Evolutionary conservation across 92 coral and sea anemone genomes (phyloP), one percentile per base, ranked within the genome.

Genomic region (Phenganax subtilis): DNA sequence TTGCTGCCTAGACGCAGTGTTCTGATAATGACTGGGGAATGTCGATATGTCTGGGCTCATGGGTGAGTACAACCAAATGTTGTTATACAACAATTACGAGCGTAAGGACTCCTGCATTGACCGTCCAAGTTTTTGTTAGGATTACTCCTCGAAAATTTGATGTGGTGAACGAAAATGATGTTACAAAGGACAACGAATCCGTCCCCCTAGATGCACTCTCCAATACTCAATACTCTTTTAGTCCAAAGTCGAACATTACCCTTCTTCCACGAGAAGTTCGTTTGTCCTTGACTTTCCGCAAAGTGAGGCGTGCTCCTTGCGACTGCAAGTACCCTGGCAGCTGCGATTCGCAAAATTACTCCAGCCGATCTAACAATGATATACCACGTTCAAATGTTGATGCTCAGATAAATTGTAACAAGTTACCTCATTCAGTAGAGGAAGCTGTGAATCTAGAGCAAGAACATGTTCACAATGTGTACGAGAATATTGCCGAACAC

Each of bases 31-130:
- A 90, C 92, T 2, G 96, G 89, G 30, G 99, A 96, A 37, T 88
- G 99, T 62, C 84, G 99, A 75, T 96, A 96, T 80, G 89, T 81
- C 0, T 96, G 99, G 99, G 92, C 96, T n/a, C 99, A 96, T 80
- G 99, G 99, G 99, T 96, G 83, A 92, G 86, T 29, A 51, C 47
- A 37, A 37, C 47, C 47, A 37, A 5, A 5, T 37, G 47, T 37
- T 37, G 47, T 37, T 37, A 37, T 37, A 37, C 2, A 37, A 37
- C 47, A 37, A 37, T 37, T 37, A 37, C 47, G 47, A 37, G 3
- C 47, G 47, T 37, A 37, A 2, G 47, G 47, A 37, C 5, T 37
- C 47, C 47, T 37, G 77, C 3, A 28, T 28, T 7, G 25, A 61
- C 11, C 20, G 67, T 61, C 31, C 30, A 9, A 8, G 14, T 80